A percentile compares a stretch with the other conserved stretches of the same genome.
phyloP scores from a whole-genome alignment of 2,888 invertebrate species.

The Synergus umbraculus region DNA sequence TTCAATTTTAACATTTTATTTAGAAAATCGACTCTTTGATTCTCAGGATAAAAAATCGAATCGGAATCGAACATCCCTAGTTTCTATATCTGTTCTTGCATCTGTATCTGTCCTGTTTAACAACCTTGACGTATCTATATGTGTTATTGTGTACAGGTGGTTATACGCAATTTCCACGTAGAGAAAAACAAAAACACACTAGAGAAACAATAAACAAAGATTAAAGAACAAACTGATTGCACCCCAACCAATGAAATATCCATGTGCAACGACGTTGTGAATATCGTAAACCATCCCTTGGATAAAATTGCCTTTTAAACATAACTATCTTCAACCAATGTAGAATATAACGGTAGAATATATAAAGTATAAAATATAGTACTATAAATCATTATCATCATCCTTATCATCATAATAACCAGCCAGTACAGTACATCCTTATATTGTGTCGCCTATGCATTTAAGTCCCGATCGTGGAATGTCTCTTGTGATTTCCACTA shows the following conservation, averaged over 20 bases:
- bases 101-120: constrained; percentile 5
- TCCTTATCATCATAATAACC: constrained; percentile 49
- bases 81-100: constrained; percentile 43
- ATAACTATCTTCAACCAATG: constrained; percentile 70
- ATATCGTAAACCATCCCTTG: constrained; percentile 70
- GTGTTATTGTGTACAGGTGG: neutral
- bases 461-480: constrained; percentile 77
- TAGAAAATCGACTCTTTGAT: too few species aligned
- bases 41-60: too few species aligned
- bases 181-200: constrained; percentile 53
- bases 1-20: too few species aligned
- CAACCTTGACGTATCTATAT: constrained; percentile 36
- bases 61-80: neutral
- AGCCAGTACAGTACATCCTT: constrained; percentile 66
- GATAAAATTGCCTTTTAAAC: constrained; percentile 70
- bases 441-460: constrained; percentile 72
- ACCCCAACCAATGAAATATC: constrained; percentile 74
- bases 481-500: constrained; percentile 74
- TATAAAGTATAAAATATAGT: constrained; percentile 75
- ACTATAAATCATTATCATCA: constrained; percentile 67
- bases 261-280: constrained; percentile 72
- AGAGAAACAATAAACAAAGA: constrained; percentile 62
- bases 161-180: constrained; percentile 53
- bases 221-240: constrained; percentile 72
- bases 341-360: constrained; percentile 72